Percentiles rank a stretch among this genome's conserved stretches.
phyloP scores from a whole-genome alignment of 1,140 invertebrate species.

The Melanaphis sacchari region DNA sequence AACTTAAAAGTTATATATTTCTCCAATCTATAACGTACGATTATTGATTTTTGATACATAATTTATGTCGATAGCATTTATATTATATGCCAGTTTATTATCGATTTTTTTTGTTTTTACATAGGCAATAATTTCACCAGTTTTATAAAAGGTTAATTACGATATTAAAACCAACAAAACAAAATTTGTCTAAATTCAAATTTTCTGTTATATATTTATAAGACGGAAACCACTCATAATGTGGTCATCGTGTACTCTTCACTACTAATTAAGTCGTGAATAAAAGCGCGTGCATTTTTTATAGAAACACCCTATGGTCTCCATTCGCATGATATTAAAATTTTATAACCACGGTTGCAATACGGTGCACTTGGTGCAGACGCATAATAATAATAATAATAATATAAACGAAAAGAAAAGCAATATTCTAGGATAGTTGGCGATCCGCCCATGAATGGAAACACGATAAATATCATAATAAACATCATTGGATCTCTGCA shows the following conservation, averaged over 20 bases:
- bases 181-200: neutral
- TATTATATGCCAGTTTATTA: too few relatives aligned
- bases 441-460: conserved; percentile 28
- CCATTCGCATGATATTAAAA: neutral
- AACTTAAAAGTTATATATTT: too few relatives aligned
- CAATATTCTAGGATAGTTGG: conserved; percentile 31
- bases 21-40: too few relatives aligned
- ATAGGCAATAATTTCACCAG: neutral
- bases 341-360: neutral
- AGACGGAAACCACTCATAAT: neutral
- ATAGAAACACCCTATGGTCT: neutral
- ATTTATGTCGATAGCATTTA: too few relatives aligned
- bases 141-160: neutral
- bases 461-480: conserved; percentile 50
- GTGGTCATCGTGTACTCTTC: neutral
- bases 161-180: neutral
- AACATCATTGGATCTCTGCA: conserved; percentile 51
- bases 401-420: neutral
- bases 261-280: neutral
- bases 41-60: too few relatives aligned
- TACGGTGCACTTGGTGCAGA: neutral
- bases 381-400: conserved; percentile 28
- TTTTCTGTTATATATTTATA: neutral
- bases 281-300: neutral
- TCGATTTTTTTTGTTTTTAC: too few relatives aligned